Evolutionary conservation across 2,797 vertebrate species (phyloP).

Genomic region (Anomalospiza imberbis): DNA sequence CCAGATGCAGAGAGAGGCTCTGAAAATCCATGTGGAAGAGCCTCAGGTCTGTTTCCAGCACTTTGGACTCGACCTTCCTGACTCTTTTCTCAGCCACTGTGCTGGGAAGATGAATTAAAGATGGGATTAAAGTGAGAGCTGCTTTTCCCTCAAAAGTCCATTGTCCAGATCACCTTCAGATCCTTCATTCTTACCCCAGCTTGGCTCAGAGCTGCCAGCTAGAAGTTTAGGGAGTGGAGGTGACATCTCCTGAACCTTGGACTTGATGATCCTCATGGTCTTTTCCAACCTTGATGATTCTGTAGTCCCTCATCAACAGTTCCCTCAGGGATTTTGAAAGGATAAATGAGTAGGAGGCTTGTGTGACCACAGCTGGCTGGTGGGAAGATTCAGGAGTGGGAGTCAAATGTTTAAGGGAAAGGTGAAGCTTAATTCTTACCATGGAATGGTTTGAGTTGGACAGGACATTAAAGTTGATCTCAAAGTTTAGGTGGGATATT

Average conservation of each 20-base stretch:
- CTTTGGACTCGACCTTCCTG: neutral
- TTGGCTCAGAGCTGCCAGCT: neutral
- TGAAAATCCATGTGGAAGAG: neutral
- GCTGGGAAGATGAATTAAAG: neutral
- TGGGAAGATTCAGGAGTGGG: neutral
- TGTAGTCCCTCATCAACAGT: neutral
- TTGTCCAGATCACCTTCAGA: rapidly evolving
- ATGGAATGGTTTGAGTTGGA: neutral
- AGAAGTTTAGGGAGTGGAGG: neutral
- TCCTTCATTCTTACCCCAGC: neutral
- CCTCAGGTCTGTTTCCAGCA: neutral
- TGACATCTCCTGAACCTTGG: neutral
- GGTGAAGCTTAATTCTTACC: neutral
- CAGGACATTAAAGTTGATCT: neutral
- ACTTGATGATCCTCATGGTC: rapidly evolving
- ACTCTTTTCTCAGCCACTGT: neutral
- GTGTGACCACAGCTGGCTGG: no score
- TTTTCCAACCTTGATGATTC: neutral
- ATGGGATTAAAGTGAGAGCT: neutral
- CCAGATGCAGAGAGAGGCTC: neutral
- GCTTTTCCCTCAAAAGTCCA: neutral
- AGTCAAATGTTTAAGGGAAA: neutral
- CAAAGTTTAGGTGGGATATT: neutral
- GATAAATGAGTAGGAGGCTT: neutral
- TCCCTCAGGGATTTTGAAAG: neutral